Evolutionary conservation across 30 jellyfish, hydroid and myxozoan genomes (phyloP).

Genomic region (Haliclystus octoradiatus): DNA sequence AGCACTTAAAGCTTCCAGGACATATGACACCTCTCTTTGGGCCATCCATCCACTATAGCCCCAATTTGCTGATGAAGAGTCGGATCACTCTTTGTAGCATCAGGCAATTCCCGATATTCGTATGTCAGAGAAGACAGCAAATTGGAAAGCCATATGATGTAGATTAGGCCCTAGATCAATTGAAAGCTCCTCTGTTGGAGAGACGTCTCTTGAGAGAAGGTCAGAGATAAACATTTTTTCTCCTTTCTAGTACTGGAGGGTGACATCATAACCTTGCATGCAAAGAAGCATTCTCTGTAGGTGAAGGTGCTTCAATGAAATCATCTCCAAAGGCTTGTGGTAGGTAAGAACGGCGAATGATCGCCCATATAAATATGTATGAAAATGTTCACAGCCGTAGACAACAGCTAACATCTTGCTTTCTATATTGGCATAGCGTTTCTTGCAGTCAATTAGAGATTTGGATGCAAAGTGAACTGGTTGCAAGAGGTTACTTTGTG

Average conservation of each 20-base stretch:
- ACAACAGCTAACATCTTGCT: conserved; percentile 13
- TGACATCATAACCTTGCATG: conserved; percentile 30
- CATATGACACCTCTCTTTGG: no score
- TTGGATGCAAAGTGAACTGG: background rate
- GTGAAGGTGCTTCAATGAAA: conserved; percentile 37
- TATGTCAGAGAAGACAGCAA: no score
- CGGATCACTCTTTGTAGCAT: no score
- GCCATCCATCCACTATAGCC: no score
- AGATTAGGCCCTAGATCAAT: no score
- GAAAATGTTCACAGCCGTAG: conserved; percentile 25
- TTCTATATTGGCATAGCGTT: background rate
- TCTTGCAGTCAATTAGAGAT: background rate
- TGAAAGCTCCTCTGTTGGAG: no score
- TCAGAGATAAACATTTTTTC: conserved; percentile 37
- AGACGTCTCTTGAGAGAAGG: conserved; percentile 34
- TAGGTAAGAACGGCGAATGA: conserved; percentile 26
- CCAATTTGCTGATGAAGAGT: no score
- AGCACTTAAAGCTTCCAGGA: no score
- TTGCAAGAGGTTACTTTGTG: background rate
- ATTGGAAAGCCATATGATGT: no score
- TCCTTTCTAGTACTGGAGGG: conserved; percentile 37
- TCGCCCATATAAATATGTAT: conserved; percentile 21
- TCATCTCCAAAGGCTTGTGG: conserved; percentile 34
- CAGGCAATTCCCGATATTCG: no score
- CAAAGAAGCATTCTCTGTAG: conserved; percentile 26